These are phyloP conservation scores for Sphecodes monilicornis DNA, from an alignment of 2,888 invertebrate genomes.

Conservation along the genomic window DNA sequence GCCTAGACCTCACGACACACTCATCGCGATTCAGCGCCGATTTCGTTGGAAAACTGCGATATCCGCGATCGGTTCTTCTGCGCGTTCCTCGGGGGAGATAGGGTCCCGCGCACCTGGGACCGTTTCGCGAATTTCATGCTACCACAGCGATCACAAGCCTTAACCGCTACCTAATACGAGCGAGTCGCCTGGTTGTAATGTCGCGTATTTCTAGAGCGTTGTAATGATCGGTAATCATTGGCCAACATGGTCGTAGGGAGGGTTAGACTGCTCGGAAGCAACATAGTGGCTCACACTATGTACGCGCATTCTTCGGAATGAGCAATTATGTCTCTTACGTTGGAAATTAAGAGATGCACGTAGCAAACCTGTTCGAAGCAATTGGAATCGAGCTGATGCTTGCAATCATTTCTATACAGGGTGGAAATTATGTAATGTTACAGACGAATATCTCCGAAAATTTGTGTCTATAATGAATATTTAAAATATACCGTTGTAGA, in stretches of 20 bases:
- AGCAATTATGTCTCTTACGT: background rate
- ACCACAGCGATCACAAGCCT: background rate
- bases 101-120: background rate
- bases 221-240: background rate
- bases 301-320: background rate
- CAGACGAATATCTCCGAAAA: too few relatives aligned
- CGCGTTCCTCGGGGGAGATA: constrained; percentile 21
- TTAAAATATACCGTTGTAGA: too few relatives aligned
- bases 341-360: background rate
- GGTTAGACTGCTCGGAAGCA: background rate
- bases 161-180: constrained; percentile 1
- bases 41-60: constrained; percentile 46
- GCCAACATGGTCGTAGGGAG: background rate
- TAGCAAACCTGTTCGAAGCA: background rate
- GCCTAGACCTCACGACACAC: background rate
- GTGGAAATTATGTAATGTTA: too few relatives aligned
- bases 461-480: too few relatives aligned
- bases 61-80: constrained; percentile 23
- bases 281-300: background rate
- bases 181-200: background rate
- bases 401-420: background rate
- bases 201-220: background rate
- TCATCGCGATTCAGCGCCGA: constrained; percentile 11
- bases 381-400: background rate
- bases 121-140: background rate